Base-by-base conservation (phyloP, 2,888 invertebrate species). In the Cryptus armator region DNA sequence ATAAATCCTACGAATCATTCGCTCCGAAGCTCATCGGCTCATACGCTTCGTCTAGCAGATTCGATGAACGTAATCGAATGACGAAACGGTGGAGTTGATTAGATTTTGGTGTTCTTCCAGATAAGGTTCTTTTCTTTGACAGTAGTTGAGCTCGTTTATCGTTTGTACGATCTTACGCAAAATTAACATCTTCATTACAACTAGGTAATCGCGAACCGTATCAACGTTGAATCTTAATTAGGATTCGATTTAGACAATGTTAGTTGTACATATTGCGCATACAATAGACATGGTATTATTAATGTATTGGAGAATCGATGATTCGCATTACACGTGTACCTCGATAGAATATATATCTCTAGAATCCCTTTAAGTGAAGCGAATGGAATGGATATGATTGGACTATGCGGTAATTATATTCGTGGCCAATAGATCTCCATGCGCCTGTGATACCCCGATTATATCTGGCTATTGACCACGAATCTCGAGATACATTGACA, bases 1-100 rank as follows among this genome's bases (percentile, higher is more conserved):
- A 53, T 48, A 62, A 64, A 75, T 81, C 75, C 44, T n/a, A 7
- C 68, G 43, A 64, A 81, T 70, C 59, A 24, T 59, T 14, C 29
- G 29, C 4, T 7, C 12, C 59, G 19, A 71, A 71, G 32, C 53
- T 71, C 71, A 56, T 56, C 71, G 56, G 19, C 16, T 44, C 37
- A n/a, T 43, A 71, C 19, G 14, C 1, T 53, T 19, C 14, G 32
- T n/a, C 6, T 24, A 6, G 14, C 32, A 12, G 32, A 62, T 29
- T 62, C 59, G n/a, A 10, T 19, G 29, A 24, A 32, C 29, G 14
- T 7, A 32, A 62, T 32, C 59, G 59, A 19, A 59, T 59, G 9
- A 19, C 53, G 19, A 9, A 37, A 37, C 37, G 19, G 53, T 19
- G 59, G 19, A 9, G 59, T 7, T 24, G 4, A 59, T 59, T 7